phyloP scores from a whole-genome alignment of 2,888 invertebrate species.

The Dryocosmus kuriphilus region DNA sequence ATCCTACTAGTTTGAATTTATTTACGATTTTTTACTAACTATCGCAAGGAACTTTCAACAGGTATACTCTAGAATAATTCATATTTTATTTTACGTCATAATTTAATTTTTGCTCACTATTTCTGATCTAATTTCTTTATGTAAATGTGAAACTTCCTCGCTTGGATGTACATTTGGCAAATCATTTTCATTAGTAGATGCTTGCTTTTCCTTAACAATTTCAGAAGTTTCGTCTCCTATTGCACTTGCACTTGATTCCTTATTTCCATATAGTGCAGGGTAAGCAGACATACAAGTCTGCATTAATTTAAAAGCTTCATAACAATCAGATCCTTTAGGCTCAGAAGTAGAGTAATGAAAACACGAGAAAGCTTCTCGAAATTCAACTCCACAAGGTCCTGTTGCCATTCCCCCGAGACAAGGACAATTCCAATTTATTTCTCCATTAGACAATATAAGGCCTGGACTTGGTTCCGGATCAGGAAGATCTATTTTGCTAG shows the following conservation, averaged over 20 bases:
- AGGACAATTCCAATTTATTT: constrained; percentile 98
- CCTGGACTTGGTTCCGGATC: constrained; percentile 88
- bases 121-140: constrained; percentile 17
- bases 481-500: constrained; percentile 84
- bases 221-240: constrained; percentile 41
- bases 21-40: too few species aligned
- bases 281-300: constrained; percentile 93
- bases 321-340: constrained; percentile 95
- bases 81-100: background rate
- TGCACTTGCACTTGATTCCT: constrained; percentile 82
- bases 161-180: background rate
- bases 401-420: constrained; percentile 98
- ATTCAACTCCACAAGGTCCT: constrained; percentile 96
- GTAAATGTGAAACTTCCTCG: background rate
- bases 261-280: constrained; percentile 89
- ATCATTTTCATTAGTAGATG: background rate
- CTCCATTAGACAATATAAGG: constrained; percentile 89
- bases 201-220: constrained; percentile 40
- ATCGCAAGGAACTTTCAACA: too few species aligned
- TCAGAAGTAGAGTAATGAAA: constrained; percentile 94
- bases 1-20: too few species aligned
- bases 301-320: constrained; percentile 93
- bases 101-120: constrained; percentile 9
- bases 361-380: constrained; percentile 96
- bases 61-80: background rate